Base-by-base conservation (phyloP, 37 sponge, comb jelly and placozoan species). In the Amphimedon queenslandica region DNA sequence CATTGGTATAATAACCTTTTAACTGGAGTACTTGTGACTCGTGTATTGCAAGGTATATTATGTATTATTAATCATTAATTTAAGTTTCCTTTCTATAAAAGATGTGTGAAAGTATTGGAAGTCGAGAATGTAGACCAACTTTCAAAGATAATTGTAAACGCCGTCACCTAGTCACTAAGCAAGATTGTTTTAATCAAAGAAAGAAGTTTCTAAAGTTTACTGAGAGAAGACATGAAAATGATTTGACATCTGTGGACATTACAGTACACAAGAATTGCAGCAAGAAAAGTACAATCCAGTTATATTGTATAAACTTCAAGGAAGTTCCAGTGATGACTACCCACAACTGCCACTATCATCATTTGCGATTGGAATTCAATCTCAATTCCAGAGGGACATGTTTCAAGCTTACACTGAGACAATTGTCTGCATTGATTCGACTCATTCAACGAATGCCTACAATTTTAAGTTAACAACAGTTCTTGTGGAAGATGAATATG, bases 391-490 rank as follows among this genome's bases (percentile, higher is more conserved):
- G 57, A 55, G 23, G 58, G 74, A 73, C 6, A 18, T n/a, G n/a
- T n/a, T n/a, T n/a, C n/a, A n/a, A n/a, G n/a, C n/a, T n/a, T n/a
- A n/a, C n/a, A n/a, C n/a, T n/a, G n/a, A n/a, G n/a, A n/a, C n/a
- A n/a, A n/a, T n/a, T n/a, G 3, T 73, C 10, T 73, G 74, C n/a
- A 73, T 70, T 13, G 71, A 70, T 13, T 40, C 71, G 4, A 70
- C 71, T 29, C 71, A 70, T 32, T 51, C 55, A 31, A 73, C 61
- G 3, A 73, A 73, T 73, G 61, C 58, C 3, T 73, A 73, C 39
- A 53, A 61, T 24, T 73, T 31, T 13, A 55, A 73, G 39, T 40
- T 73, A 3, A 73, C 57, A 4, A 57, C 74, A 20, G 55, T 58
- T 32, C 11, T 73, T 57, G 34, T 57, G 10, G 60, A 33, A n/a